Evolutionary conservation across 92 coral and sea anemone species (phyloP).

Genomic region (Desmophyllum pertusum): DNA sequence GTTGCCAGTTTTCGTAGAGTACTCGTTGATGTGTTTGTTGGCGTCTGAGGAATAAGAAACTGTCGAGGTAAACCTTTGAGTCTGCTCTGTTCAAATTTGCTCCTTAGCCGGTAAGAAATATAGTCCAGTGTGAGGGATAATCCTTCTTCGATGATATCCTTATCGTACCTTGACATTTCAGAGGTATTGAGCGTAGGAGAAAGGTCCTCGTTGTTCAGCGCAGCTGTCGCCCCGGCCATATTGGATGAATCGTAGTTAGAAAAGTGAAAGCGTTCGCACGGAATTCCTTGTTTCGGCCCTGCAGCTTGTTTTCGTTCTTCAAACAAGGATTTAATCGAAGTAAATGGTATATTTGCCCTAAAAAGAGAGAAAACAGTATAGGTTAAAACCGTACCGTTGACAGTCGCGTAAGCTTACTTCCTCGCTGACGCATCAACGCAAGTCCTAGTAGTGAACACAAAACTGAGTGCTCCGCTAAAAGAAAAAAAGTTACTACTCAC

Average conservation of each 20-base stretch:
- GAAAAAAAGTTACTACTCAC: slow-evolving; percentile 28
- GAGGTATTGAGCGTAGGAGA: slow-evolving; percentile 79
- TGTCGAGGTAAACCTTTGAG: slow-evolving; percentile 87
- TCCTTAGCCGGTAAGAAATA: slow-evolving; percentile 87
- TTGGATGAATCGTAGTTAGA: slow-evolving; percentile 37
- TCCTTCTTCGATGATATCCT: slow-evolving; percentile 64
- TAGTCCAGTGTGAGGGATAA: slow-evolving; percentile 77
- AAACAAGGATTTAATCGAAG: slow-evolving; percentile 6
- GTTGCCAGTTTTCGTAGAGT: slow-evolving; percentile 88
- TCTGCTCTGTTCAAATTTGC: slow-evolving; percentile 91
- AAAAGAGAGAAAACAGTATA: slow-evolving; percentile 18
- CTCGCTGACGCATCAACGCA: slow-evolving; percentile 37
- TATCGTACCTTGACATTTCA: slow-evolving; percentile 73
- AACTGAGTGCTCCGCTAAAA: slow-evolving; percentile 20
- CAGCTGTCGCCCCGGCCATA: slow-evolving; percentile 99
- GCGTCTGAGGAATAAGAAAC: slow-evolving; percentile 87
- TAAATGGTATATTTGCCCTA: slow-evolving; percentile 1
- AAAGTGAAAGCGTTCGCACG: slow-evolving; percentile 26
- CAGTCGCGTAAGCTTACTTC: slow-evolving; percentile 37
- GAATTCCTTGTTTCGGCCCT: slow-evolving; percentile 3
- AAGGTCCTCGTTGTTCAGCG: slow-evolving; percentile 75
- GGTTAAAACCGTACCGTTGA: slow-evolving; percentile 17
- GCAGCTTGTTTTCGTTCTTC: slow-evolving; percentile 26
- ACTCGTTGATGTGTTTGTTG: slow-evolving; percentile 57
- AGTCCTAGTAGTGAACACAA: slow-evolving; percentile 14